Percentiles rank a stretch among this genome's conserved stretches.
phyloP scores from a whole-genome alignment of 2,113 vertebrate genomes.

The Prinia subflava region DNA sequence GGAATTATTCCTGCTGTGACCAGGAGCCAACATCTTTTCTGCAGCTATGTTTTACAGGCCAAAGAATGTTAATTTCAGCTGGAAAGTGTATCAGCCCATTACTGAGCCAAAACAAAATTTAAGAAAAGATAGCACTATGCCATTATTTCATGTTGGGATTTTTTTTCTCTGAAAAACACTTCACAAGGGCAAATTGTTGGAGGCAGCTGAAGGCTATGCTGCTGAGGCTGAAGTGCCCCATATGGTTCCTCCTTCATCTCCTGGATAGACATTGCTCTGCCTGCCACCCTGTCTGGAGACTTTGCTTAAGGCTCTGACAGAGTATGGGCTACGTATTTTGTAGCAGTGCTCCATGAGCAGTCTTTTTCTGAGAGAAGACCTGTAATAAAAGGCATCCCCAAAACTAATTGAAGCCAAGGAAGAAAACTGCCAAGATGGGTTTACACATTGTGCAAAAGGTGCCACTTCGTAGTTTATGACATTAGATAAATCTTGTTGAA shows the following conservation, averaged over 20 bases:
- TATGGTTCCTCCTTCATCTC: not conserved
- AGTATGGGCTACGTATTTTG: accelerated
- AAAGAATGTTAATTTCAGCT: not conserved
- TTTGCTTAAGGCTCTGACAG: not conserved
- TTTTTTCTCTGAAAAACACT: not conserved
- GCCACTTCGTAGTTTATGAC: not conserved
- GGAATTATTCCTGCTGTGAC: not conserved
- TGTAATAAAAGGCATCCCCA: not conserved
- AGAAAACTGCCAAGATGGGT: not conserved
- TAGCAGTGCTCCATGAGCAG: not conserved
- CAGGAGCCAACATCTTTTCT: not conserved
- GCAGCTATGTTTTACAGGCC: not conserved
- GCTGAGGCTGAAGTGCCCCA: not conserved
- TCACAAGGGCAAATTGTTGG: not conserved
- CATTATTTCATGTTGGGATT: not conserved
- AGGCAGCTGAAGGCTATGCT: not conserved
- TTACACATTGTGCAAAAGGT: not conserved
- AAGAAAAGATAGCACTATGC: not conserved
- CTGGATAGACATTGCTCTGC: not conserved
- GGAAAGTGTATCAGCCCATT: not conserved
- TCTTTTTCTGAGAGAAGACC: not conserved
- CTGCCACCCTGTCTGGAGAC: not conserved
- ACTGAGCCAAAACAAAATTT: not conserved
- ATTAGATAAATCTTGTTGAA: not conserved
- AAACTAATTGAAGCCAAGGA: not conserved